Conservation (phyloP, 2,888 invertebrate species). For the Cephus spinipes region DNA sequence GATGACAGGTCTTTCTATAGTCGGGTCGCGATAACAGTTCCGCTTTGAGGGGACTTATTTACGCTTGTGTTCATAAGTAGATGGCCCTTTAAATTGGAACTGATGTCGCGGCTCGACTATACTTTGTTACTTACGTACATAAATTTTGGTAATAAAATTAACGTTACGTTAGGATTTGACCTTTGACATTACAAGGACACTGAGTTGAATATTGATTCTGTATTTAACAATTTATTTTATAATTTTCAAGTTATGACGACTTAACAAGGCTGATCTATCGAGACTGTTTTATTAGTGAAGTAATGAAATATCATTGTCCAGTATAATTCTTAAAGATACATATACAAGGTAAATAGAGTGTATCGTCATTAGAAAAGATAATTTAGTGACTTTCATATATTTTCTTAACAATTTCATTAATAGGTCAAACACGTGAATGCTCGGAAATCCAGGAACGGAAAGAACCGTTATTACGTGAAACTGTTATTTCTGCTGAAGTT, state of each 20-base stretch:
- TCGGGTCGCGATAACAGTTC: too few species aligned
- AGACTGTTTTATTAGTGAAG: background rate
- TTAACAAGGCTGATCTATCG: background rate
- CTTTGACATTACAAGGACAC: background rate
- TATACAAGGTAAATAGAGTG: background rate
- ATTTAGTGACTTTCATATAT: background rate
- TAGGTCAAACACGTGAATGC: background rate
- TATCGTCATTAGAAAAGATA: background rate
- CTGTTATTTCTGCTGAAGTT: background rate
- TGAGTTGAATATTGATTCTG: background rate
- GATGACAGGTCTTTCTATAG: background rate
- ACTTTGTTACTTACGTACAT: background rate
- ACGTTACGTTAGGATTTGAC: background rate
- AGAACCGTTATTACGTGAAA: background rate
- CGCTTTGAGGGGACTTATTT: too few species aligned
- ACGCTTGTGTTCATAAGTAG: too few species aligned
- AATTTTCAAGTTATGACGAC: background rate
- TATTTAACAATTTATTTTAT: background rate
- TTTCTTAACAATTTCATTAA: background rate
- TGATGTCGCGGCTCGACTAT: too few species aligned
- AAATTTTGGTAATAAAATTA: background rate
- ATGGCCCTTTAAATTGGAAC: too few species aligned
- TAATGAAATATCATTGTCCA: background rate
- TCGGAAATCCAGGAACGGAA: background rate
- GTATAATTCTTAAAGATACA: background rate